Evolutionary conservation across 2,797 vertebrate species (phyloP).

Genomic region (Carapus acus): DNA sequence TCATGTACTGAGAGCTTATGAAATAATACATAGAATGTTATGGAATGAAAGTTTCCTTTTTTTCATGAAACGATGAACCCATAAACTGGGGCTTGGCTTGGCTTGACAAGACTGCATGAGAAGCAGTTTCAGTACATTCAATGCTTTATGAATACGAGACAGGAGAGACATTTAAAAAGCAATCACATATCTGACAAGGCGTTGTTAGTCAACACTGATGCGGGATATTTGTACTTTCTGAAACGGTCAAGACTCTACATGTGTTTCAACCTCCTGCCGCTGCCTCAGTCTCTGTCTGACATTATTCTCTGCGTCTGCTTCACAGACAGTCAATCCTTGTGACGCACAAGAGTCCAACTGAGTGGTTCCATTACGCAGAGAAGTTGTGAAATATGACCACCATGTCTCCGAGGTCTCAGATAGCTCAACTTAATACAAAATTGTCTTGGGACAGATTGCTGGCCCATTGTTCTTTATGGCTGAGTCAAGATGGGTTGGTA

Average conservation of each 20-base stretch:
- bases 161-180: no score
- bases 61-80: no score
- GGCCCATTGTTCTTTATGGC: conserved; percentile 47
- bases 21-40: no score
- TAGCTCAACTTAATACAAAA: conserved; percentile 33
- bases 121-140: no score
- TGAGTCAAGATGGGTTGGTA: conserved; percentile 34
- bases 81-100: no score
- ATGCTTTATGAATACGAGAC: no score
- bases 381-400: conserved; percentile 66
- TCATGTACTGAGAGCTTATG: no score
- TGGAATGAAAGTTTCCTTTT: no score
- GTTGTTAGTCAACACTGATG: background rate
- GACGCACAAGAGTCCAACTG: conserved; percentile 59
- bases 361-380: conserved; percentile 69
- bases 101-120: no score
- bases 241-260: conserved; percentile 15
- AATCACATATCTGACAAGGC: no score
- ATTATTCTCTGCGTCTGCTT: conserved; percentile 22
- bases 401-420: conserved; percentile 41
- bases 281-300: conserved; percentile 3
- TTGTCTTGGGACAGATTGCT: conserved; percentile 36
- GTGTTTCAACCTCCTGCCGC: conserved; percentile 18
- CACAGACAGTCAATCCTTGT: conserved; percentile 45
- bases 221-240: background rate